Evolutionary conservation across 2,888 invertebrate species (phyloP).

Genomic region (Nudaria mundana): DNA sequence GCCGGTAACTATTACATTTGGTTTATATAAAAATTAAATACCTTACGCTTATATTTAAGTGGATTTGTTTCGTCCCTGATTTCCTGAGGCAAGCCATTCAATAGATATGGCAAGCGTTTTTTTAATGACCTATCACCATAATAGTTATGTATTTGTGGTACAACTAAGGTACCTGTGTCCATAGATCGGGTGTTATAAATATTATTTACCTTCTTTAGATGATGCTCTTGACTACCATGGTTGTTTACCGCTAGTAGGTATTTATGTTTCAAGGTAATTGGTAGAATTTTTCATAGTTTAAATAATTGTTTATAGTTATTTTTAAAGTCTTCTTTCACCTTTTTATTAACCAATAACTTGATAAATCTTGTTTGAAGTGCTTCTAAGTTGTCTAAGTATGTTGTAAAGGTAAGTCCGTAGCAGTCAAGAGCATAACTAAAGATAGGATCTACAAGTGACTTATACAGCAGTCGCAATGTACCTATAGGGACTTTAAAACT

Average conservation of each 20-base stretch:
- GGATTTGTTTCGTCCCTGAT: neutral
- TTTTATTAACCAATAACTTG: neutral
- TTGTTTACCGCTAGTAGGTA: neutral
- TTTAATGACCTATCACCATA: neutral
- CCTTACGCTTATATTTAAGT: too few species aligned
- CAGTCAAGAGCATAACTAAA: conserved; percentile 1
- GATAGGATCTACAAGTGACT: neutral
- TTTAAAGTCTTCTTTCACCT: neutral
- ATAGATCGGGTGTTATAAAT: too few species aligned
- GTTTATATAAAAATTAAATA: too few species aligned
- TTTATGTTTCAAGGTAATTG: neutral
- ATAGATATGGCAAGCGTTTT: neutral
- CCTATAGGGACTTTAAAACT: neutral
- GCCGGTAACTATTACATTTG: too few species aligned
- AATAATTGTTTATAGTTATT: neutral
- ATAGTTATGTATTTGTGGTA: neutral
- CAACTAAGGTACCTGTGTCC: too few species aligned
- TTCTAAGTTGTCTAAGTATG: neutral
- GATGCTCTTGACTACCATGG: neutral
- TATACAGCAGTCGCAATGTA: neutral
- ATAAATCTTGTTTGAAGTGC: neutral
- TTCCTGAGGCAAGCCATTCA: neutral
- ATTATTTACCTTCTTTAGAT: too few species aligned
- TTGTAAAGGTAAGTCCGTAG: conserved; percentile 1
- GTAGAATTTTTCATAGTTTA: neutral